Conservation (phyloP, 2,888 invertebrate species). For the Julus scandinavius region DNA sequence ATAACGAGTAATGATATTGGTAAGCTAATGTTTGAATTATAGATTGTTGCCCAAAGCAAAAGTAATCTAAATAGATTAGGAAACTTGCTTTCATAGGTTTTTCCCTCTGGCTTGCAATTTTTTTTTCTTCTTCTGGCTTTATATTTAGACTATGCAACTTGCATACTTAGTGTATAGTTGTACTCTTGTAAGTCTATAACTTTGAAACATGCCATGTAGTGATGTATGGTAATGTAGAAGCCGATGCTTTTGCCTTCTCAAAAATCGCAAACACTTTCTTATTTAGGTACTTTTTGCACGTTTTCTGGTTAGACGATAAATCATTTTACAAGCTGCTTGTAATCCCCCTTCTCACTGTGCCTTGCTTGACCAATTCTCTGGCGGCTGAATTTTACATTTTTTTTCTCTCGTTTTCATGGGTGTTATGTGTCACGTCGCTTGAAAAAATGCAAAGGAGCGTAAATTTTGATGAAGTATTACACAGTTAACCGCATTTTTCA, state of each 20-base stretch:
- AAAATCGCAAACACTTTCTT: background rate
- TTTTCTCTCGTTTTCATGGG: background rate
- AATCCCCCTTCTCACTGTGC: background rate
- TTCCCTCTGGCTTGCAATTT: no score
- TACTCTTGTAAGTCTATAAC: background rate
- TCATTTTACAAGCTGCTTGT: conserved; percentile 27
- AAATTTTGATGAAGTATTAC: conserved; percentile 7
- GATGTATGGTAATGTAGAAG: conserved; percentile 5
- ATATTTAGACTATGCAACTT: background rate
- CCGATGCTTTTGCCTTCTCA: conserved; percentile 19
- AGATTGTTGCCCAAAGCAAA: no score
- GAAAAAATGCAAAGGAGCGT: background rate
- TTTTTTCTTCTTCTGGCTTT: background rate
- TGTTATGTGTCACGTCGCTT: background rate
- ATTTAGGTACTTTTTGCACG: conserved; percentile 7
- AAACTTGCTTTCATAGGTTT: no score
- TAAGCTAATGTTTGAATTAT: no score
- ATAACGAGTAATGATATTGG: no score
- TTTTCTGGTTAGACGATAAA: background rate
- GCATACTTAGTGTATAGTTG: background rate
- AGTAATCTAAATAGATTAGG: no score
- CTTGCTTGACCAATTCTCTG: conserved; percentile 21
- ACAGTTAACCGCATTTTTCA: background rate
- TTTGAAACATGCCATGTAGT: conserved; percentile 25
- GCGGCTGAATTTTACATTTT: background rate